Conservation (phyloP, 2,888 invertebrate genomes). For the Lasioglossum zephyrum region DNA sequence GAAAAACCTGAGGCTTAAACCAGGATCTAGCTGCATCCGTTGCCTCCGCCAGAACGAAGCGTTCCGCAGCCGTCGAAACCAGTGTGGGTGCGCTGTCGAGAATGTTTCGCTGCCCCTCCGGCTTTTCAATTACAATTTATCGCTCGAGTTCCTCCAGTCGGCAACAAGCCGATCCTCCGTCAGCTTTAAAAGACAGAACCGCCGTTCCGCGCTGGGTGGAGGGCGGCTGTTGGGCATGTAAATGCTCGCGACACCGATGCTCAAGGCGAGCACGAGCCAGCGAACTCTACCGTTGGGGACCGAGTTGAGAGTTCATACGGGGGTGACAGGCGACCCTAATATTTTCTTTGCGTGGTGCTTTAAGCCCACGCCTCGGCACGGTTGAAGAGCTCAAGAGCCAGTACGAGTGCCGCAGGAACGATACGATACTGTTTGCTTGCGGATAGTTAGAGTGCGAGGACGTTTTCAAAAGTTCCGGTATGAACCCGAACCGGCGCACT, state of each 20-base stretch:
- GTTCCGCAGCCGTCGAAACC: background rate
- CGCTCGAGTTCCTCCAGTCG: conserved; percentile 12
- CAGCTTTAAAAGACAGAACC: conserved; percentile 50
- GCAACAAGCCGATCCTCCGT: conserved; percentile 38
- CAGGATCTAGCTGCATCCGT: background rate
- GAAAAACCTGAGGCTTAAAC: background rate
- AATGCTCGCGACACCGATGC: conserved; percentile 56
- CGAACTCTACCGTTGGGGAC: background rate
- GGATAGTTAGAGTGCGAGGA: conserved; percentile 39
- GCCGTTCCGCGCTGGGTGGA: too few relatives aligned
- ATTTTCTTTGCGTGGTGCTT: conserved; percentile 71
- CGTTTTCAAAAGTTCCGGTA: conserved; percentile 34
- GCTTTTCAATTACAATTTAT: conserved; percentile 45
- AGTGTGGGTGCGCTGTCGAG: background rate
- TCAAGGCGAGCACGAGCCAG: conserved; percentile 38
- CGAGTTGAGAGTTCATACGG: conserved; percentile 54
- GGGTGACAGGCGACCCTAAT: conserved; percentile 73
- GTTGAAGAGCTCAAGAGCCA: conserved; percentile 53
- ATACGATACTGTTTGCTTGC: conserved; percentile 37
- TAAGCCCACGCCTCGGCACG: conserved; percentile 59
- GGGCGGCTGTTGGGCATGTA: conserved; percentile 29
- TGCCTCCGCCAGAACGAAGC: background rate
- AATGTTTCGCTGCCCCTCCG: background rate
- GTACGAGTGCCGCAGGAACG: conserved; percentile 31
- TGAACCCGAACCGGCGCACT: background rate